Evolutionary conservation across 2,797 vertebrate species (phyloP).

Genomic region (Gallirallus australis): DNA sequence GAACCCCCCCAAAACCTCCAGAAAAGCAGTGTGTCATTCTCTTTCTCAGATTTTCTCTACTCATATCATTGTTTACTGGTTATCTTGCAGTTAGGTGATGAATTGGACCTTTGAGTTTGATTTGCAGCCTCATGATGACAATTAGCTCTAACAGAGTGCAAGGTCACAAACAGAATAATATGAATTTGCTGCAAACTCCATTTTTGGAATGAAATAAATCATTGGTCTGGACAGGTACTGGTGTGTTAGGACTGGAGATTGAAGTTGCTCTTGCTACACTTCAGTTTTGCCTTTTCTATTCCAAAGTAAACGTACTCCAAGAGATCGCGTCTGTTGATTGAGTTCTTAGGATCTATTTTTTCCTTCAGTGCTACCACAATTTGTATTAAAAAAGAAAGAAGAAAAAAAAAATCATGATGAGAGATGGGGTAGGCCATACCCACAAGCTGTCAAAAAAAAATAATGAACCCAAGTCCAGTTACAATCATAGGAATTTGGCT

Average conservation of each 20-base stretch:
- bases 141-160: neutral
- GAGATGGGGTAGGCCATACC: neutral
- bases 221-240: neutral
- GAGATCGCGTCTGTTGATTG: neutral
- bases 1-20: neutral
- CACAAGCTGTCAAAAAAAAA: neutral
- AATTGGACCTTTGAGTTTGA: neutral
- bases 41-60: neutral
- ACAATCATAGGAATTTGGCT: neutral
- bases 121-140: neutral
- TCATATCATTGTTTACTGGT: neutral
- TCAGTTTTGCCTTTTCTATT: neutral
- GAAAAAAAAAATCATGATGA: neutral
- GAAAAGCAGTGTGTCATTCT: neutral
- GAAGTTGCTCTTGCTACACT: neutral
- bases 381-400: neutral
- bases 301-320: neutral
- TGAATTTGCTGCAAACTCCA: neutral
- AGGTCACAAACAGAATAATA: neutral
- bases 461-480: neutral
- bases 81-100: neutral
- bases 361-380: neutral
- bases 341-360: neutral
- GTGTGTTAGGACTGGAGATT: neutral
- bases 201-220: neutral